These are phyloP conservation scores for Hyles lineata DNA, from an alignment of 2,888 invertebrate species.

Conservation along the genomic window DNA sequence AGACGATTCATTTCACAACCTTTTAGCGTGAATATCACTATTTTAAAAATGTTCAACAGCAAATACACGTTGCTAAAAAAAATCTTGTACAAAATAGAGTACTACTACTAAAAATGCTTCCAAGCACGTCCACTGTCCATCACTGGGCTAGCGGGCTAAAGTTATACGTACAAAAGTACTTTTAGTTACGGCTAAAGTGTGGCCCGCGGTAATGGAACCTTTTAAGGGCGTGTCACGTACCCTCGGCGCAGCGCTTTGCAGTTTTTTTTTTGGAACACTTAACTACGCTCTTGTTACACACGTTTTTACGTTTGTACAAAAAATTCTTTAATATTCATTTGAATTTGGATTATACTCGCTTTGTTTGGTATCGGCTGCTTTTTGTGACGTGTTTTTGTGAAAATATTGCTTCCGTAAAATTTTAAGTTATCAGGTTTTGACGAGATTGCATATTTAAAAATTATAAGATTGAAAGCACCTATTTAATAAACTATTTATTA, in stretches of 20 bases:
- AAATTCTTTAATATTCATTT: conserved; percentile 16
- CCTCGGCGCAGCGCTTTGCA: conserved; percentile 7
- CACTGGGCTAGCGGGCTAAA: not conserved
- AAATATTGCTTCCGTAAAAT: not conserved
- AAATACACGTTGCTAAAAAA: too few species aligned
- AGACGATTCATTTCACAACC: too few species aligned
- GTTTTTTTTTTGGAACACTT: conserved; percentile 24
- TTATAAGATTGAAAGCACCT: not conserved
- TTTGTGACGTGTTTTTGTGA: not conserved
- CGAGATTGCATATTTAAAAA: not conserved
- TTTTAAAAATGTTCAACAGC: too few species aligned
- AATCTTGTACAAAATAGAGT: too few species aligned
- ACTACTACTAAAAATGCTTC: not conserved
- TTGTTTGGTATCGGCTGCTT: not conserved
- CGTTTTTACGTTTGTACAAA: conserved; percentile 17
- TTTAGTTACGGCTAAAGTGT: conserved; percentile 19
- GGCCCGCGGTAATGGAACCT: conserved; percentile 22
- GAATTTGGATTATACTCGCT: not conserved
- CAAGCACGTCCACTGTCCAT: not conserved
- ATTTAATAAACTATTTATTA: not conserved
- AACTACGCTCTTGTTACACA: conserved; percentile 13
- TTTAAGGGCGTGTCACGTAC: conserved; percentile 27
- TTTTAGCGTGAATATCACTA: too few species aligned
- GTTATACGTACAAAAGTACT: conserved; percentile 7
- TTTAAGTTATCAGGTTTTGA: not conserved